A percentile compares a stretch with the other conserved stretches of the same genome.
These are phyloP conservation scores for Ceratina australensis DNA, from an alignment of 1,140 invertebrate genomes.

Conservation along the genomic window DNA sequence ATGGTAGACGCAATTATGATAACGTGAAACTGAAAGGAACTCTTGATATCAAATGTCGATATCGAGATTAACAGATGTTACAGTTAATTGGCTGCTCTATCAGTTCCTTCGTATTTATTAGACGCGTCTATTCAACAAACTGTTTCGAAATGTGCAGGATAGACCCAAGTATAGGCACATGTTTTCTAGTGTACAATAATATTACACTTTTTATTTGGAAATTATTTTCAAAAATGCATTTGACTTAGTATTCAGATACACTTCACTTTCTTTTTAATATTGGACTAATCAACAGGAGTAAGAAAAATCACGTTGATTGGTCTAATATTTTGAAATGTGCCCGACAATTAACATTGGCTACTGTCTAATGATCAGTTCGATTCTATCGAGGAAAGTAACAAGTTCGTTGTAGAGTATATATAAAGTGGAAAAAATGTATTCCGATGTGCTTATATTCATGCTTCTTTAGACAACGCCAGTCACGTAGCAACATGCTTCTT, in stretches of 20 bases:
- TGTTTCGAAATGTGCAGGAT: background rate
- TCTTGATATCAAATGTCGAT: slow-evolving; percentile 5
- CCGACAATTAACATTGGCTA: background rate
- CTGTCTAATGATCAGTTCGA: slow-evolving; percentile 20
- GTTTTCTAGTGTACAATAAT: too few species aligned
- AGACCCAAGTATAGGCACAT: slow-evolving; percentile 17
- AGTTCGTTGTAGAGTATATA: slow-evolving; percentile 22
- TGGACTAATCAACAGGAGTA: too few species aligned
- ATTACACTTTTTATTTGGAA: too few species aligned
- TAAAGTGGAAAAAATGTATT: slow-evolving; percentile 41
- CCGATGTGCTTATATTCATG: slow-evolving; percentile 39
- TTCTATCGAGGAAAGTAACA: slow-evolving; percentile 28
- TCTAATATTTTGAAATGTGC: too few species aligned
- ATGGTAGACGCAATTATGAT: slow-evolving; percentile 5
- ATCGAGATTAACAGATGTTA: background rate
- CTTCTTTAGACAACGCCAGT: slow-evolving; percentile 42
- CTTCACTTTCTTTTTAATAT: too few species aligned
- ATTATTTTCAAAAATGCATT: too few species aligned
- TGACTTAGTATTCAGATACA: too few species aligned
- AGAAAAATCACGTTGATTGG: too few species aligned
- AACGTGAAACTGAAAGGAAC: too few species aligned
- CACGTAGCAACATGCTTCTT: slow-evolving; percentile 46
- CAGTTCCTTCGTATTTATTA: slow-evolving; percentile 10
- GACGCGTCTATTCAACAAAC: background rate
- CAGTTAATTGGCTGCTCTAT: slow-evolving; percentile 7